Conservation (phyloP, 2,113 vertebrate species). For the Pardalotus punctatus region DNA sequence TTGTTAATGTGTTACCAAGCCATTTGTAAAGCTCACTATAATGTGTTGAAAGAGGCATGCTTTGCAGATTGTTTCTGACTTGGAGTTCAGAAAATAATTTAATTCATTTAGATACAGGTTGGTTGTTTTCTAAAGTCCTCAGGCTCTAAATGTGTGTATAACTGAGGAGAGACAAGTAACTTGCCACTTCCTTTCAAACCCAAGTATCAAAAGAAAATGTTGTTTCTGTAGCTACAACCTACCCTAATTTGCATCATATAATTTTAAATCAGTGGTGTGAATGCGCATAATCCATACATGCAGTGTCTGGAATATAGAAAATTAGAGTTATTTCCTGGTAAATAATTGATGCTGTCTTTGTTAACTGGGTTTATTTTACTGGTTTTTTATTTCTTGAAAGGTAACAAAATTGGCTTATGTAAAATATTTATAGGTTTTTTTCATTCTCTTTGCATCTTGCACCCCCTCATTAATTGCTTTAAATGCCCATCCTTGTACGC, state of each 20-base stretch:
- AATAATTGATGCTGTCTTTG: not conserved
- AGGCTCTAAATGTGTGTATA: not conserved
- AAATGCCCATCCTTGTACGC: not conserved
- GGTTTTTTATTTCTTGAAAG: not conserved
- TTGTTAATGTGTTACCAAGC: not conserved
- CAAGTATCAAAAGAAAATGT: not conserved
- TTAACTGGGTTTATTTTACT: not conserved
- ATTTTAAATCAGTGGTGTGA: not conserved
- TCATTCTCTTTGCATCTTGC: not conserved
- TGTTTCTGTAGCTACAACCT: not conserved
- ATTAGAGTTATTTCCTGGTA: not conserved
- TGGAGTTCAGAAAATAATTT: not conserved
- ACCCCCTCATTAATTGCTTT: not conserved
- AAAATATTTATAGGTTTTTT: not conserved
- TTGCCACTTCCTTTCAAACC: not conserved
- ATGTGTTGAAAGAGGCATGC: not conserved
- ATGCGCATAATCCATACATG: not conserved
- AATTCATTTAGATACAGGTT: not conserved
- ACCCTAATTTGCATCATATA: not conserved
- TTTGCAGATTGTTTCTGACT: not conserved
- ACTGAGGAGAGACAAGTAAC: not conserved
- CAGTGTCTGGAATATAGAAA: not conserved
- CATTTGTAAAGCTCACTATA: slow-evolving; percentile 35
- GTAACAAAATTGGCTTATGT: not conserved
- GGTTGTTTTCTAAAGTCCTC: not conserved